phyloP scores from a whole-genome alignment of 2,888 invertebrate genomes.

The Melangyna quadrimaculata region DNA sequence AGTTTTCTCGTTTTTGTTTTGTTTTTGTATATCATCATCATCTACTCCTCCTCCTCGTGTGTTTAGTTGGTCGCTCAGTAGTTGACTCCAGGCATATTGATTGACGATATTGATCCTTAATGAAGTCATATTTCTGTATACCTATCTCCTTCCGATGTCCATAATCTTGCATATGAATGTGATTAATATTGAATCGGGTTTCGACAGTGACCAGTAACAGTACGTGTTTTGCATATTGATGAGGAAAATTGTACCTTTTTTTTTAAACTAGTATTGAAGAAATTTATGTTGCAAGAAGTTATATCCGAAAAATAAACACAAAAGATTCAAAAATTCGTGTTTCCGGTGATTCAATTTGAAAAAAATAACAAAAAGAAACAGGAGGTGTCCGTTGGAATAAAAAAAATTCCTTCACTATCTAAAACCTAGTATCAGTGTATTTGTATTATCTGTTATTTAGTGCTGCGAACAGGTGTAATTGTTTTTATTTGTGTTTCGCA shows the following conservation, averaged over 20 bases:
- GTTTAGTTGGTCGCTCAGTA: constrained; percentile 2
- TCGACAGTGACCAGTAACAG: not conserved
- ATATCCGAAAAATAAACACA: constrained; percentile 10
- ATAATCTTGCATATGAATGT: constrained; percentile 10
- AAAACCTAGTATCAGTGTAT: constrained; percentile 11
- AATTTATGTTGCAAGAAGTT: not conserved
- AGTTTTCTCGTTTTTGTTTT: constrained; percentile 37
- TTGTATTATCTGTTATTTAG: not conserved
- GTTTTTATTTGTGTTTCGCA: constrained; percentile 61
- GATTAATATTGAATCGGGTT: constrained; percentile 16
- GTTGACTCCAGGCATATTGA: constrained; percentile 18
- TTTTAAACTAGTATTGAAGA: not conserved
- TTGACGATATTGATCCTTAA: constrained; percentile 26
- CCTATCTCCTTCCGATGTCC: constrained; percentile 16
- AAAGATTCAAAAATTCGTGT: not conserved
- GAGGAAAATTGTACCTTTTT: not conserved
- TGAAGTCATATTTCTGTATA: constrained; percentile 50
- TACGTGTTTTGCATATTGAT: constrained; percentile 46
- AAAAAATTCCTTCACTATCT: not conserved
- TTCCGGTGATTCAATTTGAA: constrained; percentile 22
- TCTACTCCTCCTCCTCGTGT: not conserved
- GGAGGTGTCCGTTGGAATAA: not conserved
- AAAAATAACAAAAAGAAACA: not conserved
- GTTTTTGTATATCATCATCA: constrained; percentile 6
- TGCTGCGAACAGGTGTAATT: constrained; percentile 47